Evolutionary conservation across 2,888 invertebrate species (phyloP).

Genomic region (Dione vanillae): DNA sequence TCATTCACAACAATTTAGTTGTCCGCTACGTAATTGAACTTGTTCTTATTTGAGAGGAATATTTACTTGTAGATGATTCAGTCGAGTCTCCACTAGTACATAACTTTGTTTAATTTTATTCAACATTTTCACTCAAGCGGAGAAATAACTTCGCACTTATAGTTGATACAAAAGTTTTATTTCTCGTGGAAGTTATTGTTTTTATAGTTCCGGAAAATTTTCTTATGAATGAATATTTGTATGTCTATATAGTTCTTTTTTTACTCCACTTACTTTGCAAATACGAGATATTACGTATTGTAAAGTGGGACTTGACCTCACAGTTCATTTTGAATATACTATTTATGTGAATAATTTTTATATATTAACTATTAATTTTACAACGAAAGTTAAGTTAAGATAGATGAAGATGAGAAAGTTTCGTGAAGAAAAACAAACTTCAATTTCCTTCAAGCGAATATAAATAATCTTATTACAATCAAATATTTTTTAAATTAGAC

Average conservation of each 20-base stretch:
- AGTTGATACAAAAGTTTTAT: slow-evolving; percentile 7
- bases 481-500: no score
- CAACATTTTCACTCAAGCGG: background rate
- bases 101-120: slow-evolving; percentile 6
- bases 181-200: background rate
- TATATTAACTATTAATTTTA: no score
- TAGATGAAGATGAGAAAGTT: background rate
- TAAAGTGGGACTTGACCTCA: no score
- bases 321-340: no score
- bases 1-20: slow-evolving; percentile 6
- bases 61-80: slow-evolving; percentile 4
- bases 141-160: background rate
- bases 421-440: background rate
- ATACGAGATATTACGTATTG: no score
- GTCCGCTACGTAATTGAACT: slow-evolving; percentile 1
- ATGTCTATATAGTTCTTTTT: background rate
- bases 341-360: no score
- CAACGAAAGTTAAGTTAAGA: background rate
- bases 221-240: background rate
- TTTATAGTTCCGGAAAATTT: background rate
- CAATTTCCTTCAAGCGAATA: background rate
- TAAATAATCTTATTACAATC: background rate
- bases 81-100: background rate
- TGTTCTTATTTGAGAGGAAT: background rate
- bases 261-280: background rate